These are phyloP conservation scores for Sebastes diaconus DNA, from an alignment of 2,797 vertebrate genomes.

Conservation along the genomic window DNA sequence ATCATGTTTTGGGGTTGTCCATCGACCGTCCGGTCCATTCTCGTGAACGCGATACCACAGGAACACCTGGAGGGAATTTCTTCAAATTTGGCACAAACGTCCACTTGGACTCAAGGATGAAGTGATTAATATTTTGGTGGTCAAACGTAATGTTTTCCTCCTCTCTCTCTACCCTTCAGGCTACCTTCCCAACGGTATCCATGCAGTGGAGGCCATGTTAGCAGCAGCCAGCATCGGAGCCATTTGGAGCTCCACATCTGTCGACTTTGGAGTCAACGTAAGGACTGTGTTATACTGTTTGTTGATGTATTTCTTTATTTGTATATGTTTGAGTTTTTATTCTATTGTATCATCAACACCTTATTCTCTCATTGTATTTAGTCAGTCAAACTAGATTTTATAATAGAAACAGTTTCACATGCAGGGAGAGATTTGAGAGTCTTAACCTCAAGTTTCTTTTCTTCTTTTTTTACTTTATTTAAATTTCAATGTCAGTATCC, in stretches of 20 bases:
- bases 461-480: no score
- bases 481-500: no score
- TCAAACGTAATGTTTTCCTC: background rate
- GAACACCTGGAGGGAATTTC: no score
- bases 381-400: background rate
- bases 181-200: conserved; percentile 91
- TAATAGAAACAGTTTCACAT: background rate
- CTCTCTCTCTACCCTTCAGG: conserved; percentile 72
- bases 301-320: background rate
- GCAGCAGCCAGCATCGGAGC: conserved; percentile 93
- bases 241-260: conserved; percentile 96
- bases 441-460: background rate
- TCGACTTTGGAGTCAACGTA: conserved; percentile 96
- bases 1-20: no score
- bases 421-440: no score
- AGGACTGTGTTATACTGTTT: conserved; percentile 55
- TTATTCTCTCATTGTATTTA: background rate
- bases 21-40: no score
- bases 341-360: background rate
- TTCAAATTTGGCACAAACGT: no score
- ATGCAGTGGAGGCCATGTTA: conserved; percentile 94
- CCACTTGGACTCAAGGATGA: no score
- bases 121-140: background rate
- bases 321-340: background rate
- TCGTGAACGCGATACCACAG: no score